A percentile compares a stretch with the other conserved stretches of the same genome.
These are phyloP conservation scores for Himalopsyche kuldschensis DNA, from an alignment of 2,888 invertebrate species.

Conservation along the genomic window DNA sequence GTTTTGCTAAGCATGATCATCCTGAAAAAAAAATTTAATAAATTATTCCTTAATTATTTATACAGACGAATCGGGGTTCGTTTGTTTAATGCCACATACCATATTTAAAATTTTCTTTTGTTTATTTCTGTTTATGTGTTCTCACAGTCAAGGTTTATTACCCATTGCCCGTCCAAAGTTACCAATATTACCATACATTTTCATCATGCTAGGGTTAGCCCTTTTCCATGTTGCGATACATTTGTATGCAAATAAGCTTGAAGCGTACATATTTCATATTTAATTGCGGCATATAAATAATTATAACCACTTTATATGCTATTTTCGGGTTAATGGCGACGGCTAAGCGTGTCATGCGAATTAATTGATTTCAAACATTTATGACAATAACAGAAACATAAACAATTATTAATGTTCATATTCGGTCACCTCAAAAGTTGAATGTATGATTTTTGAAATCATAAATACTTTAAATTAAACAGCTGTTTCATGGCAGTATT, in stretches of 20 bases:
- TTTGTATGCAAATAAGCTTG: neutral
- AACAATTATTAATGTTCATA: no score
- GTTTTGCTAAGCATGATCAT: no score
- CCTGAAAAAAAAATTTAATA: no score
- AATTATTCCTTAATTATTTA: no score
- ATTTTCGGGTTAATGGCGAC: neutral
- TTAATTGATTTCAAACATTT: neutral
- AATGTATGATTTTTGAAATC: no score
- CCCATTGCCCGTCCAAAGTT: neutral
- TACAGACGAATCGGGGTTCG: no score
- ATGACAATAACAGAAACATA: no score
- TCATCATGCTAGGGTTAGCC: neutral
- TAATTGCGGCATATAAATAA: neutral
- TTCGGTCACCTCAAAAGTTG: no score
- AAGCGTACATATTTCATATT: neutral
- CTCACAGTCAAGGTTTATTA: neutral
- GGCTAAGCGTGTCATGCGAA: neutral
- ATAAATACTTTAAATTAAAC: no score
- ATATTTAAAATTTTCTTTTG: no score
- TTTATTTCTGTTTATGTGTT: neutral
- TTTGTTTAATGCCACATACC: no score
- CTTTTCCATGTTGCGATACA: neutral
- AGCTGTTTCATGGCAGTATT: no score
- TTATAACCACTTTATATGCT: neutral
- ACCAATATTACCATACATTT: neutral